Evolutionary conservation across 2,888 invertebrate genomes (phyloP).

Genomic region (Lasioglossum lativentre): DNA sequence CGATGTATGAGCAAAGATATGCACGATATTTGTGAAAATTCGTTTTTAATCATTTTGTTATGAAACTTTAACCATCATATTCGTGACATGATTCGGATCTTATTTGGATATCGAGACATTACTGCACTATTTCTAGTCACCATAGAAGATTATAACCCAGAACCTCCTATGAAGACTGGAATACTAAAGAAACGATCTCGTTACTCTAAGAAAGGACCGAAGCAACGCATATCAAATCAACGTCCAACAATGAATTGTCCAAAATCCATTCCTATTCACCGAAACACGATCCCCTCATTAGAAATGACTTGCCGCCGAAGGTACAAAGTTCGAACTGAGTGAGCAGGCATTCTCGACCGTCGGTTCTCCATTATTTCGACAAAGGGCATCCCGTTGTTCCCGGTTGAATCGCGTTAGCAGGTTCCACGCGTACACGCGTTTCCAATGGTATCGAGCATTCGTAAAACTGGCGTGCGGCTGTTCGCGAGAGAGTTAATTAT

Average conservation of each 20-base stretch:
- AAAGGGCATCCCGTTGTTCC: neutral
- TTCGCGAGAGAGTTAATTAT: conserved; percentile 41
- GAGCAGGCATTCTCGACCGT: neutral
- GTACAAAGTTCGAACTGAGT: neutral
- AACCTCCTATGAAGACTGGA: too few relatives aligned
- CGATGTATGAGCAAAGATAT: too few relatives aligned
- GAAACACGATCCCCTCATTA: neutral
- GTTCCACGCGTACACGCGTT: neutral
- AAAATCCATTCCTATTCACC: neutral
- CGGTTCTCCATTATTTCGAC: neutral
- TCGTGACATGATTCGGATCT: too few relatives aligned
- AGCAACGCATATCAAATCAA: neutral
- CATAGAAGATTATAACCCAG: too few relatives aligned
- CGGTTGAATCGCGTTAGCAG: neutral
- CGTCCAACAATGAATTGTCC: neutral
- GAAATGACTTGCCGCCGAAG: neutral
- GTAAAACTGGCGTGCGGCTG: conserved; percentile 29
- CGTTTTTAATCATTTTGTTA: too few relatives aligned
- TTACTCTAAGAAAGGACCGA: too few relatives aligned
- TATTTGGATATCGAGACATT: too few relatives aligned
- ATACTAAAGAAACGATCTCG: too few relatives aligned
- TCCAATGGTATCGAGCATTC: neutral
- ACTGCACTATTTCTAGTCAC: too few relatives aligned
- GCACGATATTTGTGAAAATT: too few relatives aligned
- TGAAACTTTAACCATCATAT: too few relatives aligned